Percentiles rank a stretch among this genome's conserved stretches.
Conservation (phyloP, 2,113 vertebrate species). For the Lepus timidus region DNA sequence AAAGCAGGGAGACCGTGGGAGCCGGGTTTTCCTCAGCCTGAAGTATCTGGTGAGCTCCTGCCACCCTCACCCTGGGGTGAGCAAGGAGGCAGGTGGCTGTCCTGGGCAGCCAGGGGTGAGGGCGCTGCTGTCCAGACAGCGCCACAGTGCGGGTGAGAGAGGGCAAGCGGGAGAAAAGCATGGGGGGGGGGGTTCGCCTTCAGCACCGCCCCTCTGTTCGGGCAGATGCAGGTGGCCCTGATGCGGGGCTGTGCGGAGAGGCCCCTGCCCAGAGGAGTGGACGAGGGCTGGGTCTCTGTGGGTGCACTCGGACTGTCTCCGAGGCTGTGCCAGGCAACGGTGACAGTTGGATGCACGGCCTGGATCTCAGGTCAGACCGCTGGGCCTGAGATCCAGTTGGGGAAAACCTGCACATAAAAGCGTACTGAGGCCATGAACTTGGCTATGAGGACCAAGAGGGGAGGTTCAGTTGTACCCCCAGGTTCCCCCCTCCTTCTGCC, state of each 20-base stretch:
- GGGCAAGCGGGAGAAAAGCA: not conserved
- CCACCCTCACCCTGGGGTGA: not conserved
- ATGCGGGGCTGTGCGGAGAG: not conserved
- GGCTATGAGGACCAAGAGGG: not conserved
- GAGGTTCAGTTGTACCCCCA: not conserved
- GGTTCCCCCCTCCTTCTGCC: not conserved
- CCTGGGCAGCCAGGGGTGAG: not conserved
- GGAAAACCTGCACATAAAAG: not conserved
- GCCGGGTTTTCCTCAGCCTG: not conserved
- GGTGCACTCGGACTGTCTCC: not conserved
- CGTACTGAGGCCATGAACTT: not conserved
- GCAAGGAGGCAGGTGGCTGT: not conserved
- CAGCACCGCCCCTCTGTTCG: not conserved
- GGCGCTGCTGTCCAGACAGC: not conserved
- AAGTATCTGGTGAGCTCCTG: not conserved
- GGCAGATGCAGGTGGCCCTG: not conserved
- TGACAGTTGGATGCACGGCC: not conserved
- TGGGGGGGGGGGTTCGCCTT: not conserved
- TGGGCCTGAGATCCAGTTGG: not conserved
- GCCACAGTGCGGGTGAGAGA: not conserved
- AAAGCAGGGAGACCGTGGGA: not conserved
- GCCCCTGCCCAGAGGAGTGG: not conserved
- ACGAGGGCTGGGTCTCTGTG: not conserved
- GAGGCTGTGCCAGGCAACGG: too few species aligned
- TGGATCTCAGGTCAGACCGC: not conserved